Evolutionary conservation across 2,888 invertebrate genomes (phyloP).

Genomic region (Spatulosminthurus flaviceps): DNA sequence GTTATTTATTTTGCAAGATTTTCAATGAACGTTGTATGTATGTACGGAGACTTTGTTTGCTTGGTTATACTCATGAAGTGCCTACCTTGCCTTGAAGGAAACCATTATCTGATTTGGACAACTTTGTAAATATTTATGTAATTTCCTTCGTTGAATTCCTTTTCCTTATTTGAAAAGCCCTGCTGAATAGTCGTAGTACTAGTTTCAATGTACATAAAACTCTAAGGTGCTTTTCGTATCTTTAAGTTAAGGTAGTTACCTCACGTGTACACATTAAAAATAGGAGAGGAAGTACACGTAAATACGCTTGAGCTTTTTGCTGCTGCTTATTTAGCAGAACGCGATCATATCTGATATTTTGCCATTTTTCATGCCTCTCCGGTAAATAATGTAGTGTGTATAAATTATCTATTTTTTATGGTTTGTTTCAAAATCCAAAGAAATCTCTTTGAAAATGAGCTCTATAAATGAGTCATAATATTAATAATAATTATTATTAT

Average conservation of each 20-base stretch:
- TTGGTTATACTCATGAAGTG: background rate
- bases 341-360: constrained; percentile 18
- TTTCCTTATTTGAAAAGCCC: constrained; percentile 21
- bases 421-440: background rate
- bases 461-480: background rate
- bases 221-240: constrained; percentile 5
- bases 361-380: constrained; percentile 21
- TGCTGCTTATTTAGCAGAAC: constrained; percentile 18
- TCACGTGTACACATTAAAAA: background rate
- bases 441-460: background rate
- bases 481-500: no score
- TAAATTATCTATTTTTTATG: background rate
- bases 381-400: background rate
- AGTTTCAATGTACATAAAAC: no score
- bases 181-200: background rate
- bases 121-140: constrained; percentile 28
- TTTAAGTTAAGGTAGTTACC: background rate
- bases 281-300: background rate
- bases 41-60: background rate
- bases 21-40: background rate
- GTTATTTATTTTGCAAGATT: constrained; percentile 16
- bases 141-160: constrained; percentile 28
- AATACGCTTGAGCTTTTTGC: background rate
- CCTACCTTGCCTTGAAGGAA: constrained; percentile 15
- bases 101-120: constrained; percentile 10